Evolutionary conservation across 2,888 invertebrate species (phyloP).

Genomic region (Galerucella calmariensis): DNA sequence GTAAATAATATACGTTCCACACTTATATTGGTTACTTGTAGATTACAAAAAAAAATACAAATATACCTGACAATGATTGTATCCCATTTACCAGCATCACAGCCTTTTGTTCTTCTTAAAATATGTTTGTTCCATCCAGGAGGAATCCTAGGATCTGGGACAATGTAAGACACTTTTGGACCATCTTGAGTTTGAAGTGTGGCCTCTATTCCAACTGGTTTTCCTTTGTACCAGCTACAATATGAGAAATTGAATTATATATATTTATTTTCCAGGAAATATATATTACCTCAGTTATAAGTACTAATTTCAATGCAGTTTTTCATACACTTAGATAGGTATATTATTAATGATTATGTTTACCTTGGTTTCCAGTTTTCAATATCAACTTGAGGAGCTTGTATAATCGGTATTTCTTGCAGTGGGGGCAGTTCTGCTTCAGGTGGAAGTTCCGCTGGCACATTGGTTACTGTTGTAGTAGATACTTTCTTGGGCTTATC

Average conservation of each 20-base stretch:
- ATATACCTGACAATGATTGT: constrained; percentile 76
- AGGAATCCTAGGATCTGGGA: constrained; percentile 80
- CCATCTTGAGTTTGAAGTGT: constrained; percentile 64
- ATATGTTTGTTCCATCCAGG: constrained; percentile 83
- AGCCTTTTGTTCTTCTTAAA: constrained; percentile 75
- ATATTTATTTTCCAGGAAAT: neutral
- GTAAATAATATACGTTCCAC: neutral
- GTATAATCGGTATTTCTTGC: neutral
- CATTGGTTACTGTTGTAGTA: constrained; percentile 4
- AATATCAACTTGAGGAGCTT: constrained; percentile 22
- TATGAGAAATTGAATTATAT: neutral
- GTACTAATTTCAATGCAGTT: too few relatives aligned
- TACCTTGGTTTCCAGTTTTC: constrained; percentile 45
- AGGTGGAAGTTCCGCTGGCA: neutral
- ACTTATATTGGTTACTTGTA: neutral
- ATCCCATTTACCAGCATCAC: constrained; percentile 85
- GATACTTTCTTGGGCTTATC: constrained; percentile 37
- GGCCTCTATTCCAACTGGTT: constrained; percentile 71
- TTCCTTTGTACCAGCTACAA: constrained; percentile 75
- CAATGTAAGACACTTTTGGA: constrained; percentile 69
- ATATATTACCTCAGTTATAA: neutral
- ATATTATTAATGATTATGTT: too few relatives aligned
- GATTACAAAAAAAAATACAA: constrained; percentile 9
- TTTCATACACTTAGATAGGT: too few relatives aligned
- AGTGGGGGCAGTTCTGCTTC: neutral